Conservation (phyloP, 2,113 vertebrate species). For the Lasiurus cinereus region DNA sequence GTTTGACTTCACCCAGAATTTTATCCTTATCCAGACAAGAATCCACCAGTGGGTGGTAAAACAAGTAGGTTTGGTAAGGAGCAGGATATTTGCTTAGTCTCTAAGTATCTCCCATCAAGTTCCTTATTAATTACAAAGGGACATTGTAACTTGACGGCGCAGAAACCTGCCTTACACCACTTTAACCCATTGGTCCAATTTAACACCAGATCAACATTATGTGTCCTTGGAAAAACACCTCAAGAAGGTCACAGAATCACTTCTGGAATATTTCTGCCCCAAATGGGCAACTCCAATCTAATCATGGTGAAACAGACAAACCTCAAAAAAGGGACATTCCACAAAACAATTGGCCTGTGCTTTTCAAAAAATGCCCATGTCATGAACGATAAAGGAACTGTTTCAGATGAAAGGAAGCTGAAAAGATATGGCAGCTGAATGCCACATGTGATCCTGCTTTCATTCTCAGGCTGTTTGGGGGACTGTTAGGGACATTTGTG, state of each 20-base stretch:
- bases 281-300: background rate
- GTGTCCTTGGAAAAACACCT: background rate
- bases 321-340: background rate
- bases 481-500: background rate
- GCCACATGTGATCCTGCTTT: background rate
- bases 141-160: background rate
- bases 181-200: background rate
- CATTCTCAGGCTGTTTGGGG: background rate
- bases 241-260: background rate
- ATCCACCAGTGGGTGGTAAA: background rate
- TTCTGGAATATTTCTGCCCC: background rate
- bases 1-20: background rate
- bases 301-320: background rate
- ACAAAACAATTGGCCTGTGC: background rate
- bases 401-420: constrained; percentile 16
- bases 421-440: background rate
- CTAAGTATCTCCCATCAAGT: background rate
- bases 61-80: background rate
- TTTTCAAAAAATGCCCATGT: constrained; percentile 59
- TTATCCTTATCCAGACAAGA: background rate
- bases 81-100: background rate
- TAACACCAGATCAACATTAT: background rate
- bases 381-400: background rate
- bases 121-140: constrained; percentile 6
- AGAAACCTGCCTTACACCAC: background rate